Conservation (phyloP, 2,888 invertebrate genomes). For the Phengaris alcon region DNA sequence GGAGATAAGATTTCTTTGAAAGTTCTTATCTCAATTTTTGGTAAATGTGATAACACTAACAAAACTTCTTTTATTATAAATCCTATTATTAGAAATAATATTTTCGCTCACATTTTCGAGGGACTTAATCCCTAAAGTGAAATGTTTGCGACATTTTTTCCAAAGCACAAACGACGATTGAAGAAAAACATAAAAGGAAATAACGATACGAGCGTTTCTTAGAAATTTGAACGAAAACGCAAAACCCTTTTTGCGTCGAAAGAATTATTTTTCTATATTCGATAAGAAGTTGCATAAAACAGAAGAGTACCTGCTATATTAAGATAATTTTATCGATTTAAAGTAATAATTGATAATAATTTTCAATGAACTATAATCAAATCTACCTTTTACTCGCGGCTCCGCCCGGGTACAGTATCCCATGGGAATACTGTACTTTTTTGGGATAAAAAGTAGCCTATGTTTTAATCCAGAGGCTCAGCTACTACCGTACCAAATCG, state of each 20-base stretch:
- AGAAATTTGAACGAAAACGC: too few relatives aligned
- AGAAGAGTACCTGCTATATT: too few relatives aligned
- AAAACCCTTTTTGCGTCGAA: constrained; percentile 46
- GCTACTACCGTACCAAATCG: too few relatives aligned
- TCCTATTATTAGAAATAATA: neutral
- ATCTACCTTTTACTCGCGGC: too few relatives aligned
- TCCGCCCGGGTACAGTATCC: too few relatives aligned
- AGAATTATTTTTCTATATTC: neutral
- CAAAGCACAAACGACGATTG: constrained; percentile 32
- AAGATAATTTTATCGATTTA: too few relatives aligned
- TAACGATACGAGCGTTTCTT: constrained; percentile 53
- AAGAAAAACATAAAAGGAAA: constrained; percentile 55
- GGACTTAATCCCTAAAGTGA: constrained; percentile 10
- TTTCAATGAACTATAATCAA: too few relatives aligned
- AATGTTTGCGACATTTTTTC: constrained; percentile 18
- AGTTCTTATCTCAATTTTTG: neutral
- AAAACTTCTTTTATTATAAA: neutral
- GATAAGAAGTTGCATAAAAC: too few relatives aligned
- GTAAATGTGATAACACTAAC: neutral
- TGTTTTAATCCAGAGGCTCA: too few relatives aligned
- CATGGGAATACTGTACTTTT: too few relatives aligned
- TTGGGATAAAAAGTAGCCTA: too few relatives aligned
- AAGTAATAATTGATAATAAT: too few relatives aligned
- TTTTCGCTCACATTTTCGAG: neutral
- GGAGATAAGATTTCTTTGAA: neutral